Base-by-base conservation (phyloP, 2,888 invertebrate species). In the Dorcus hopei region DNA sequence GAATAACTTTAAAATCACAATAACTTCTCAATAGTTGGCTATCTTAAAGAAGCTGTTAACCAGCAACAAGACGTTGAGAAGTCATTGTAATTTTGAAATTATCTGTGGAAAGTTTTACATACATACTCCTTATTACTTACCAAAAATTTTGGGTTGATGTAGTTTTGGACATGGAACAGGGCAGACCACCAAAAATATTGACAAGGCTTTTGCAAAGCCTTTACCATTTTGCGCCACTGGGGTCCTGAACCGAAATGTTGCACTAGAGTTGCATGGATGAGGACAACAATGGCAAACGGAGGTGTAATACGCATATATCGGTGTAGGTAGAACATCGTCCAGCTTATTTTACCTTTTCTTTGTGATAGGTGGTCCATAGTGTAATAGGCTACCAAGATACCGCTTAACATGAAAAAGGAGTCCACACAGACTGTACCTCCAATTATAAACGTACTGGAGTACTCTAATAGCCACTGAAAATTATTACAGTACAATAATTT, bases 241-340 rank as follows among this genome's bases (percentile, higher is more conserved):
- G 83, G 81, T 5, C 83, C 83, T 26, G 80, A 79, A 1, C 80
- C 80, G 11, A 80, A 57, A 62, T 80, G 77, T 3, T 77, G 76
- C 42, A 79, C 68, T 11, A 82, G 70, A 3, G 80, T 79, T 3
- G 79, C 77, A 43, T 76, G 73, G 41, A 81, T 68, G 3, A 79
- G 70, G 49, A 83, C 70, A 40, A 82, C 73, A 6, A 81, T 68
- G 7, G 75, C 77, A 55, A 81, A 77, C 0, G 80, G 74, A 3
- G 83, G 82, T 2, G 82, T 82, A 42, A 83, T 68, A 65, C 81
- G 75, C 16, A 81, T 53, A 61, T 79, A 81, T 45, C 82, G 75
- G 65, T 80, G 78, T 8, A 81, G 49, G 59, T 79, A 80, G 62
- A 76, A 78, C 60, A 74, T 63, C 2, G 75, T 61, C 57, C 78